phyloP scores from a whole-genome alignment of 2,888 invertebrate genomes.

The Tiliacea aurago region DNA sequence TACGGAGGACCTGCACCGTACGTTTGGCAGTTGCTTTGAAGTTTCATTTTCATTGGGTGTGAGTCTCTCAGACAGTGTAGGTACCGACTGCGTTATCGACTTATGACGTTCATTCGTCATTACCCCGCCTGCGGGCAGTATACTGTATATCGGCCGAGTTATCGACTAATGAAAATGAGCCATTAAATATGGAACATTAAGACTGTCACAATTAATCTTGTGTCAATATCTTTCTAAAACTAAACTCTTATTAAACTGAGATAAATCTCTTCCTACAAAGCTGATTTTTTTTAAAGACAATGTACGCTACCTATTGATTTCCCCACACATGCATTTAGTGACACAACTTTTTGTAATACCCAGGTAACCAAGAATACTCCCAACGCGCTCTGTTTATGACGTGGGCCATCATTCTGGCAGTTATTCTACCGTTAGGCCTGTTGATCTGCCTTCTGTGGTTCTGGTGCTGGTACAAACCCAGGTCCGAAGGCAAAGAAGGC shows the following conservation, averaged over 20 bases:
- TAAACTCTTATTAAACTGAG: background rate
- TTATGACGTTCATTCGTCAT: background rate
- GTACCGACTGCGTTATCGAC: background rate
- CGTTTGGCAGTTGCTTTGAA: background rate
- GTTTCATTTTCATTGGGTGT: background rate
- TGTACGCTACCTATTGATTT: background rate
- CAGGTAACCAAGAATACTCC: constrained; percentile 93
- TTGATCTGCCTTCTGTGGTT: constrained; percentile 92
- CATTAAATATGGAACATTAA: background rate
- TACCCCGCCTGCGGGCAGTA: background rate
- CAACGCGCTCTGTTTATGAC: constrained; percentile 94
- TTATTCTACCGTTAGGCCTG: constrained; percentile 92
- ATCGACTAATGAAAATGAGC: background rate
- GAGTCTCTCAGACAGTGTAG: background rate
- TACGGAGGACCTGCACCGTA: background rate
- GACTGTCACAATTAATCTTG: background rate
- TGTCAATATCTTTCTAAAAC: background rate
- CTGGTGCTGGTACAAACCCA: constrained; percentile 91
- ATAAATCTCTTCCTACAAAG: background rate
- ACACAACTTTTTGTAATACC: constrained; percentile 70
- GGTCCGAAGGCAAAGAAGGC: constrained; percentile 90
- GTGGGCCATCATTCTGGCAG: constrained; percentile 93
- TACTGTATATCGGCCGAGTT: background rate
- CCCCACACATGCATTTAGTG: constrained; percentile 14
- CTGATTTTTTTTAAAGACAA: background rate